These are phyloP conservation scores for Dendroctonus ponderosae DNA, from an alignment of 1,140 invertebrate species.

Conservation along the genomic window DNA sequence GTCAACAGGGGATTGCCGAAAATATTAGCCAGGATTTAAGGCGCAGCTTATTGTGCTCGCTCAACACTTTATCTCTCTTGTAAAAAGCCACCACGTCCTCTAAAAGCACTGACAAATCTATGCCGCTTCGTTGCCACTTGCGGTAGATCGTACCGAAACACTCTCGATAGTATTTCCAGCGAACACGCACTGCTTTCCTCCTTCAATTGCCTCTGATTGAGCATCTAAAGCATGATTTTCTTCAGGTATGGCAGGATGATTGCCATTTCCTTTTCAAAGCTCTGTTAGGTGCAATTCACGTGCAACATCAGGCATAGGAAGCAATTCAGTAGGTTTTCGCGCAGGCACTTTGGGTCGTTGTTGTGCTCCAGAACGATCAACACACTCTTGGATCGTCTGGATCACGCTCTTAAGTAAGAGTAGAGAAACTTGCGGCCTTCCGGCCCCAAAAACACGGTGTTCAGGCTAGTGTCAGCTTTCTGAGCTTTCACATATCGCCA, in stretches of 20 bases:
- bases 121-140: constrained; percentile 29
- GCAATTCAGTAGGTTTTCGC: constrained; percentile 57
- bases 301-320: constrained; percentile 54
- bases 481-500: constrained; percentile 37
- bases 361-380: constrained; percentile 34
- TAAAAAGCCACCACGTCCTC: constrained; percentile 52
- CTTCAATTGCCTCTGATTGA: constrained; percentile 24
- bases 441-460: constrained; percentile 34
- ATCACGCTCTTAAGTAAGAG: constrained; percentile 22
- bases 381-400: constrained; percentile 27
- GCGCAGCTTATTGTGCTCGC: constrained; percentile 47
- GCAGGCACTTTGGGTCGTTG: constrained; percentile 53
- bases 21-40: constrained; percentile 53
- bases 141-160: constrained; percentile 50
- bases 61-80: constrained; percentile 46
- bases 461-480: constrained; percentile 18
- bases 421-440: constrained; percentile 45
- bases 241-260: too few species aligned
- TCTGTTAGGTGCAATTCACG: constrained; percentile 49
- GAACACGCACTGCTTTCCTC: constrained; percentile 40
- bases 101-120: constrained; percentile 43
- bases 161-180: constrained; percentile 50
- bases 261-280: constrained; percentile 43
- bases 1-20: constrained; percentile 50
- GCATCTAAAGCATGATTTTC: too few species aligned